A percentile compares a stretch with the other conserved stretches of the same genome.
phyloP scores from a whole-genome alignment of 2,797 vertebrate species.

The Paedocypris micromegethes region DNA sequence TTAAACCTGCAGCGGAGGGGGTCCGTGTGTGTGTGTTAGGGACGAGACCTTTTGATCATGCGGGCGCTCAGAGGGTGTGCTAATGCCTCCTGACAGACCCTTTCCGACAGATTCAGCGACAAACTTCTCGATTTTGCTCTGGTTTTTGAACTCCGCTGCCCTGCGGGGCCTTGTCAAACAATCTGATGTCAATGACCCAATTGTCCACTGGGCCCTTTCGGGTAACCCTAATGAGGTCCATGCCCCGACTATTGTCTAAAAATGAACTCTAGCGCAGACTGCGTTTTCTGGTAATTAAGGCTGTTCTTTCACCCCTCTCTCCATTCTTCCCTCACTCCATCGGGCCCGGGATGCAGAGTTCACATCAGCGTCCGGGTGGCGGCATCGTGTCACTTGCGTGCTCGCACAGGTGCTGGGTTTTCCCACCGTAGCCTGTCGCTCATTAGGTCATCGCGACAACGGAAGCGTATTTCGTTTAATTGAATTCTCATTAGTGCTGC shows the following conservation, averaged over 20 bases:
- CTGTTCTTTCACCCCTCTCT: constrained; percentile 37
- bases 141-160: constrained; percentile 98
- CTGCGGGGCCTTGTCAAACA: constrained; percentile 87
- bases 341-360: constrained; percentile 83
- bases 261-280: constrained; percentile 27
- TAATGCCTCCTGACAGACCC: constrained; percentile 96
- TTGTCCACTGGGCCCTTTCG: constrained; percentile 95
- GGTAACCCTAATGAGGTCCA: constrained; percentile 97
- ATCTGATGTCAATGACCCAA: constrained; percentile 98
- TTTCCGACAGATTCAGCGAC: constrained; percentile 99
- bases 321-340: constrained; percentile 49
- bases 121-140: constrained; percentile 96
- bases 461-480: constrained; percentile 88
- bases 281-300: constrained; percentile 87
- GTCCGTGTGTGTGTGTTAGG: constrained; percentile 44
- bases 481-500: constrained; percentile 93
- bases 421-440: constrained; percentile 86
- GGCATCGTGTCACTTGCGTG: constrained; percentile 20
- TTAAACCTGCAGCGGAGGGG: constrained; percentile 83
- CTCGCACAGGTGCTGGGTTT: constrained; percentile 27
- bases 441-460: constrained; percentile 96
- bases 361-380: constrained; percentile 65
- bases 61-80: constrained; percentile 81
- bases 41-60: constrained; percentile 82
- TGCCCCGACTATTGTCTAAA: constrained; percentile 82